A percentile compares a stretch with the other conserved stretches of the same genome.
These are phyloP conservation scores for Oligia fasciuncula DNA, from an alignment of 2,888 invertebrate genomes.

Conservation along the genomic window DNA sequence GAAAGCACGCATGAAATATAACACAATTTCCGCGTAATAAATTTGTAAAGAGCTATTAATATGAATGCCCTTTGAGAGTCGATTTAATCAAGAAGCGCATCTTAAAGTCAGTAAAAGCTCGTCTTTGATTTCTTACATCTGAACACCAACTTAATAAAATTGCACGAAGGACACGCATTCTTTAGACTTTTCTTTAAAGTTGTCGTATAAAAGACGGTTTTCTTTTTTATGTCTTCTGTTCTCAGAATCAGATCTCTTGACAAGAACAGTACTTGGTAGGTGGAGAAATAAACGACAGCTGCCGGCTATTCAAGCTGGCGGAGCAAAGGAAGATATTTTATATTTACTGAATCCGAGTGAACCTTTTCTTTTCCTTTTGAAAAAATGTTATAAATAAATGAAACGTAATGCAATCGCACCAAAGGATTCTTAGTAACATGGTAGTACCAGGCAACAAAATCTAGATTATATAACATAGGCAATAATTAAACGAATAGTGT, in stretches of 20 bases:
- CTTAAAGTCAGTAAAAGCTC: neutral
- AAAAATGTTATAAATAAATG: neutral
- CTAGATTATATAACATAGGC: conserved; percentile 28
- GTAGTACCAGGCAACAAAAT: conserved; percentile 3
- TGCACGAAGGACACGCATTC: neutral
- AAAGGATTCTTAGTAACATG: neutral
- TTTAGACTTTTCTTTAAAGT: neutral
- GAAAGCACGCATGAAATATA: neutral
- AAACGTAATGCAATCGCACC: neutral
- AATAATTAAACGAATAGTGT: conserved; percentile 49
- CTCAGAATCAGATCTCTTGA: conserved; percentile 4
- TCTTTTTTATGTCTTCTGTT: neutral
- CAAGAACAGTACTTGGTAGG: neutral
- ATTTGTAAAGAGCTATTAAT: neutral
- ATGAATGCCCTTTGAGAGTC: neutral
- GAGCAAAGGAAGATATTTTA: neutral
- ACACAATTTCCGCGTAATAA: neutral
- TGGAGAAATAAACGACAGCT: neutral
- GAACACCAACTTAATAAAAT: neutral
- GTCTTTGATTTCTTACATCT: neutral
- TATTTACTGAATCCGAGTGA: neutral
- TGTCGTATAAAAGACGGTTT: neutral
- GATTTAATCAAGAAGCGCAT: neutral
- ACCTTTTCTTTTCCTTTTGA: neutral
- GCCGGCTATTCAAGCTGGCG: neutral